Base-by-base conservation (phyloP, 2,888 invertebrate species). In the Agonum fuliginosum region DNA sequence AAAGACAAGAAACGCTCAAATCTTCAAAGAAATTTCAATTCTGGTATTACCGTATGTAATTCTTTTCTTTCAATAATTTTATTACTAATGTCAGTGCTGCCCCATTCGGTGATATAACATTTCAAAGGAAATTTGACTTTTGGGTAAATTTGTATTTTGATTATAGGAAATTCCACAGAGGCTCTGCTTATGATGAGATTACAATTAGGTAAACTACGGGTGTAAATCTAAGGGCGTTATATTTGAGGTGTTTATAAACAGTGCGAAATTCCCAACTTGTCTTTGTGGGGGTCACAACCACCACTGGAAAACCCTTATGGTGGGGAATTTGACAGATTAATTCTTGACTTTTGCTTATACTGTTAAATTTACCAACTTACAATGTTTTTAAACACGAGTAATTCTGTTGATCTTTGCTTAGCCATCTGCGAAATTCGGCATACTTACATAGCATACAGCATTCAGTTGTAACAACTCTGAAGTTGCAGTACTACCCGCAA, bases 151-250 rank as follows among this genome's bases (percentile, higher is more conserved):
- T n/a, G 2, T 3, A 14, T 14, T n/a, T 2, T 48, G 48, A 48
- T 48, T 48, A 17, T 48, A 12, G 48, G 48, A 48, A 17, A 17
- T 48, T 17, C 48, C 48, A 37, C 8, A 37, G 37, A 37, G 12
- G n/a, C n/a, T n/a, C n/a, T 37, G 1, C 37, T 37, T 37, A 6
- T 37, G 24, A 54, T 54, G 54, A 20, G 54, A 54, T 54, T 54
- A 54, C 54, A 54, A 24, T 8, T 12, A 48, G 22, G 2, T 0
- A 22, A 54, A 54, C 54, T 12, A 12, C 54, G 54, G 54, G 54
- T 22, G 24, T 1, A 54, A 22, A 54, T 22, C 24, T 22, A 12
- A 54, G 24, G 54, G 54, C 54, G 54, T 22, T 22, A 8, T 54
- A 54, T 54, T 22, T 22, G n/a, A 54, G n/a, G 54, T 22, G 3